Conservation (phyloP, 2,797 vertebrate species). For the Anniella stebbinsi region DNA sequence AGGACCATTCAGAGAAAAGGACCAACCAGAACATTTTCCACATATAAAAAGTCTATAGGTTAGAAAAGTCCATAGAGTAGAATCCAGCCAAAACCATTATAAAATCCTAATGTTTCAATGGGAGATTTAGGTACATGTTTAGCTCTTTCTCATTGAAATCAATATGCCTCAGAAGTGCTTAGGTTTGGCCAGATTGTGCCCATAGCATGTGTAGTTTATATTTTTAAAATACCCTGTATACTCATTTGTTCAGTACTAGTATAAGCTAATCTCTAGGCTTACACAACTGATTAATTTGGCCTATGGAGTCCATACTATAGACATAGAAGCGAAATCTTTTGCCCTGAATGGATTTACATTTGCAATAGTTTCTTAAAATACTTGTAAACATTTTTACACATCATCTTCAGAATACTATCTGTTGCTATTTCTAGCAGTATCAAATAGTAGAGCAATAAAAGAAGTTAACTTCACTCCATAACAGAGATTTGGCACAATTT, state of each 20-base stretch:
- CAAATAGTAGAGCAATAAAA: rapidly evolving
- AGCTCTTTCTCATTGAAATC: neutral
- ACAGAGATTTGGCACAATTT: neutral
- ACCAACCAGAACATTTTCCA: slow-evolving; percentile 24
- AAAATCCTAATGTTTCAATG: neutral
- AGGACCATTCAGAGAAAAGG: neutral
- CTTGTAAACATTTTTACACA: neutral
- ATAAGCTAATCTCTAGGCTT: neutral
- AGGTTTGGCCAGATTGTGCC: neutral
- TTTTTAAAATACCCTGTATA: neutral
- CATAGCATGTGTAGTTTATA: neutral
- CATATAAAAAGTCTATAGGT: neutral
- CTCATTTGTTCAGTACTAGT: neutral
- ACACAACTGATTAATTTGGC: slow-evolving; percentile 28
- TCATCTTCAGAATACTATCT: neutral
- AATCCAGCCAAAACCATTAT: neutral
- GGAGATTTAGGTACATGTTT: neutral
- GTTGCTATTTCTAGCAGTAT: neutral
- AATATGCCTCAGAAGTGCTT: neutral
- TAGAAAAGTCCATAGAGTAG: neutral
- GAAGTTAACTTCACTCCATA: rapidly evolving
- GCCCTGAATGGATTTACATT: neutral
- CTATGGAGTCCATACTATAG: neutral
- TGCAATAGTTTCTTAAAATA: neutral
- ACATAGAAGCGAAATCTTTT: neutral